phyloP scores from a whole-genome alignment of 2,797 vertebrate genomes.

The Spea hammondii region DNA sequence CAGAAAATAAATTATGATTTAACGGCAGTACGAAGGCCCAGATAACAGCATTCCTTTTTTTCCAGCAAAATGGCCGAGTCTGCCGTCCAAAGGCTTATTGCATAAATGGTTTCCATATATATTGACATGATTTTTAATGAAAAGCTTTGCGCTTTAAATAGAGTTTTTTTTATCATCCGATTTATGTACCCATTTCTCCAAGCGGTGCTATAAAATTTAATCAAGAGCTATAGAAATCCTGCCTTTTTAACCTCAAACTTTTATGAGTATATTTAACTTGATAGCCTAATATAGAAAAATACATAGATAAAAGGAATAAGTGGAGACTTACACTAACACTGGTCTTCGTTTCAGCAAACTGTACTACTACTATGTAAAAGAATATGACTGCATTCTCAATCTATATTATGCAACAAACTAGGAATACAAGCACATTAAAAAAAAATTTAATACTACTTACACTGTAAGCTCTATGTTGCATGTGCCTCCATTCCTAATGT shows the following conservation, averaged over 20 bases:
- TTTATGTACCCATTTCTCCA: constrained; percentile 30
- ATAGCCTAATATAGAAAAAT: constrained; percentile 1
- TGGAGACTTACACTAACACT: neutral
- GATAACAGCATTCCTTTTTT: constrained; percentile 33
- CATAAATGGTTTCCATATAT: constrained; percentile 28
- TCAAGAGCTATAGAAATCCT: constrained; percentile 33
- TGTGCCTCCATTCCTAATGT: too few relatives aligned
- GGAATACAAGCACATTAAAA: too few relatives aligned
- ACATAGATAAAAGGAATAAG: constrained; percentile 13
- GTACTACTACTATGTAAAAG: too few relatives aligned
- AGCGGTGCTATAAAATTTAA: constrained; percentile 33
- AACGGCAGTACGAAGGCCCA: constrained; percentile 35
- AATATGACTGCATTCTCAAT: too few relatives aligned
- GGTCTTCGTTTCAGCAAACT: too few relatives aligned
- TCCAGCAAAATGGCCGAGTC: constrained; percentile 1
- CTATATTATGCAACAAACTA: too few relatives aligned
- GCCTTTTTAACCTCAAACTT: constrained; percentile 36
- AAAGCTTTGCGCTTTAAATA: constrained; percentile 12
- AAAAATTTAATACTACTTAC: too few relatives aligned
- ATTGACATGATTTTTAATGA: constrained; percentile 16
- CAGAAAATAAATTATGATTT: constrained; percentile 32
- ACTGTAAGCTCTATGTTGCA: too few relatives aligned
- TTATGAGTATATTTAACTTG: constrained; percentile 40
- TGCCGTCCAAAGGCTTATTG: constrained; percentile 1
- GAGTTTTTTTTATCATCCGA: neutral